These are phyloP conservation scores for Drosophila eugracilis DNA, from an alignment of 1,140 invertebrate genomes.

Conservation along the genomic window DNA sequence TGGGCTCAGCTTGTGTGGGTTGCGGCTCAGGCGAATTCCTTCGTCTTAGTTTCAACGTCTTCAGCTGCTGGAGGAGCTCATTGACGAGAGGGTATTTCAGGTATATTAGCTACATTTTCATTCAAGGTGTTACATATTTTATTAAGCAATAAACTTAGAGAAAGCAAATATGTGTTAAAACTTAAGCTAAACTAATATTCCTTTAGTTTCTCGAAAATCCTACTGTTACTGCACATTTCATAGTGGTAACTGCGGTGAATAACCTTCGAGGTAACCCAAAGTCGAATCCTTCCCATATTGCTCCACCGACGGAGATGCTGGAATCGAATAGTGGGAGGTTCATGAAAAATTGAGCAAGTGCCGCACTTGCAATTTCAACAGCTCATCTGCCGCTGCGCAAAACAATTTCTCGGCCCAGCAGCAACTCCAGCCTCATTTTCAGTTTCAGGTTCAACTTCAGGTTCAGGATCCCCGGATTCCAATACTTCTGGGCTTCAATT, in stretches of 20 bases:
- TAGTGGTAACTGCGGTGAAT: too few relatives aligned
- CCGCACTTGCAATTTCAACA: constrained; percentile 82
- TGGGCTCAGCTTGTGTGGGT: constrained; percentile 57
- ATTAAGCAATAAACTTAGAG: background rate
- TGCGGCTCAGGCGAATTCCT: constrained; percentile 41
- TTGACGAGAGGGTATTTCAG: background rate
- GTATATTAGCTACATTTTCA: background rate
- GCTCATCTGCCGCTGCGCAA: constrained; percentile 76
- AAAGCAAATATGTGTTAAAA: background rate
- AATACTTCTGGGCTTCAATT: constrained; percentile 12
- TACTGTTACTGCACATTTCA: too few relatives aligned
- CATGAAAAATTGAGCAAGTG: constrained; percentile 83
- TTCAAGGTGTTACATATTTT: too few relatives aligned
- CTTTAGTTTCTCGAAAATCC: too few relatives aligned
- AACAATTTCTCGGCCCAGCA: constrained; percentile 63
- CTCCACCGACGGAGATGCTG: constrained; percentile 10
- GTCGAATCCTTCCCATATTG: background rate
- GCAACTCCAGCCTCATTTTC: constrained; percentile 23
- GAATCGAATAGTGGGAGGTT: constrained; percentile 66
- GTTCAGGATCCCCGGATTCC: background rate
- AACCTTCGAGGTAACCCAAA: constrained; percentile 11
- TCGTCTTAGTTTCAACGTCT: constrained; percentile 12
- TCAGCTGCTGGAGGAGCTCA: constrained; percentile 8
- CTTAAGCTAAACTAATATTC: too few relatives aligned
- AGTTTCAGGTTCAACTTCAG: constrained; percentile 2